Base-by-base conservation (phyloP, 2,113 vertebrate species). In the Thamnophis sirtalis region DNA sequence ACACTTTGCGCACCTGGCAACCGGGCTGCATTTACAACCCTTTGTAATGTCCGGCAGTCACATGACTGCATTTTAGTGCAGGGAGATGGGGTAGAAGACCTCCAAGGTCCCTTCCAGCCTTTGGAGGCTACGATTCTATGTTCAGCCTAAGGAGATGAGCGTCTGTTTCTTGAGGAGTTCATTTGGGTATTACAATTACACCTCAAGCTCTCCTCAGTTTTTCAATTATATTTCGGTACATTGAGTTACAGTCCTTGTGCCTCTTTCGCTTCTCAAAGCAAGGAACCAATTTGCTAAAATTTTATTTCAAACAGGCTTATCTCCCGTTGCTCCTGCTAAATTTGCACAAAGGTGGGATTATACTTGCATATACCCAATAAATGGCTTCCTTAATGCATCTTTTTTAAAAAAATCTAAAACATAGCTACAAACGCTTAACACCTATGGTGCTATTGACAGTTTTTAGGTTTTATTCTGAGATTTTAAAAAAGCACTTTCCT, bases 81-180 rank as follows among this genome's bases (percentile, higher is more conserved):
- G 28, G 28, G 28, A 28, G 63, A 0, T 68, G 63, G 63, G 15
- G 28, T 68, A 68, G 63, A 68, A 68, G 11, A 68, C 4, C 13
- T 33, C 2, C 28, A 15, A 15, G 28, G 11, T 15, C 63, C 63
- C 63, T 68, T 68, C 63, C 28, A 33, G 63, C 13, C 63, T 68
- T 33, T 15, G 0, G 5, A 6, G 4, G n/a, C 63, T 68, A 68
- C 4, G 63, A 15, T 68, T 68, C 63, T 15, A n/a, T 89, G 91
- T 91, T 92, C 91, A 51, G 87, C 86, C 0, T 95, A 87, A 94
- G 92, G 94, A 94, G 95, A 91, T 51, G 73, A 92, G 60, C 17
- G n/a, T 48, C 22, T 95, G 93, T 88, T 90, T 91, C 95, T 96
- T 93, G 90, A 96, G 94, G 91, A 56, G 55, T 56, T 88, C 63